phyloP scores from a whole-genome alignment of 2,113 vertebrate species.

The Thomomys bottae region DNA sequence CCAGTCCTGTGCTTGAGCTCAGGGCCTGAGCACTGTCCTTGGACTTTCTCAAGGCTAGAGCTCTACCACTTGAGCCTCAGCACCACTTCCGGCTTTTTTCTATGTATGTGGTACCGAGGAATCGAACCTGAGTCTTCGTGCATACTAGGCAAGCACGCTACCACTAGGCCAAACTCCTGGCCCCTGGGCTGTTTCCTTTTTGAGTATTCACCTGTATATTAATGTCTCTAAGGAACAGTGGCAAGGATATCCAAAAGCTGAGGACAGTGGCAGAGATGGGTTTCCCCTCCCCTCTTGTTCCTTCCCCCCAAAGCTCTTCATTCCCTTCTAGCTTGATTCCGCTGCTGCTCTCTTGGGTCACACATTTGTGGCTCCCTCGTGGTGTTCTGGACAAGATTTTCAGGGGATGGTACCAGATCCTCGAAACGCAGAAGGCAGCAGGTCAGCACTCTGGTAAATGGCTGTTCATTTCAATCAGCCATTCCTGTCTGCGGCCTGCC shows the following conservation, averaged over 20 bases:
- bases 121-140: too few species aligned
- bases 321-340: too few species aligned
- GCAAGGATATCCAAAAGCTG: background rate
- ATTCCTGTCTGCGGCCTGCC: background rate
- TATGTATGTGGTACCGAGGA: too few species aligned
- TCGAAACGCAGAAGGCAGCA: background rate
- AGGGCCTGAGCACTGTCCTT: too few species aligned
- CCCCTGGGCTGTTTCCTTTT: background rate
- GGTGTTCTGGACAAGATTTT: background rate
- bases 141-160: too few species aligned
- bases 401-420: background rate
- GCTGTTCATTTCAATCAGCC: slow-evolving; percentile 16
- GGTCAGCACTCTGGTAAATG: background rate
- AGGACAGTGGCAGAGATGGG: background rate
- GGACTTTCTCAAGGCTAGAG: too few species aligned
- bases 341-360: background rate
- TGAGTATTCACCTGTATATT: background rate
- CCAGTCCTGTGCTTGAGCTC: too few species aligned
- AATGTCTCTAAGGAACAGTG: background rate
- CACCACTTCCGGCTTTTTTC: too few species aligned
- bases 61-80: too few species aligned
- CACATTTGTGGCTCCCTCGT: background rate
- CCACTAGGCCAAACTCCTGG: too few species aligned
- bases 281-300: too few species aligned
- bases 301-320: background rate